Percentiles rank a stretch among this genome's conserved stretches.
These are phyloP conservation scores for Drosophila paulistorum DNA, from an alignment of 1,140 invertebrate species.

Conservation along the genomic window DNA sequence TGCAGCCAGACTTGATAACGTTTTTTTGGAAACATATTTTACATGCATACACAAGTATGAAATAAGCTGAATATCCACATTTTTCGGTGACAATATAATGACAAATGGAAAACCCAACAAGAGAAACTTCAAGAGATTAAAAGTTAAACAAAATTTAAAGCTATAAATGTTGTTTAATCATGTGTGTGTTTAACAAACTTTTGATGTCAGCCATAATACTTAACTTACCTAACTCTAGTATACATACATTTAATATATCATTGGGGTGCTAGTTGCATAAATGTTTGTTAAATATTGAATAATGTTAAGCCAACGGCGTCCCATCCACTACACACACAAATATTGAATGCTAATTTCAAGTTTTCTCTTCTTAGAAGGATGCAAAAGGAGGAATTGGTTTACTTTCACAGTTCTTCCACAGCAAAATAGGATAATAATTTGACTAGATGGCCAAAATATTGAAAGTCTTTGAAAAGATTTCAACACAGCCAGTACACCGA, in stretches of 20 bases:
- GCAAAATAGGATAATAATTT: too few species aligned
- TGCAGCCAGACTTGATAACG: background rate
- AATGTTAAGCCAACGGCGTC: background rate
- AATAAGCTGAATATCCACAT: slow-evolving; percentile 1
- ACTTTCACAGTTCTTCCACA: too few species aligned
- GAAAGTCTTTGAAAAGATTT: too few species aligned
- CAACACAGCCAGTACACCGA: too few species aligned
- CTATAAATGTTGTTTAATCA: background rate
- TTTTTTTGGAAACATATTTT: slow-evolving; percentile 8
- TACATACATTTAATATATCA: too few species aligned
- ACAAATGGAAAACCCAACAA: slow-evolving; percentile 1
- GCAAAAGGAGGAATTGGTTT: too few species aligned
- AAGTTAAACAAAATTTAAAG: background rate
- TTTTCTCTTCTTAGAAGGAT: too few species aligned
- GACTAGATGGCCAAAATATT: too few species aligned
- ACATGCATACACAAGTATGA: background rate
- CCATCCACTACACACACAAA: background rate
- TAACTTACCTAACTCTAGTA: background rate
- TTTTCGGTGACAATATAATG: slow-evolving; percentile 11
- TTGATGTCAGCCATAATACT: slow-evolving; percentile 1
- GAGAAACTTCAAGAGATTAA: background rate
- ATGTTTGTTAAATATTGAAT: slow-evolving; percentile 9
- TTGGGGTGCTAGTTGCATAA: background rate
- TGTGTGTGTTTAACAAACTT: background rate
- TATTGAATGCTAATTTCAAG: background rate